These are phyloP conservation scores for Elaphurus davidianus DNA, from an alignment of 2,113 vertebrate species.

Conservation along the genomic window DNA sequence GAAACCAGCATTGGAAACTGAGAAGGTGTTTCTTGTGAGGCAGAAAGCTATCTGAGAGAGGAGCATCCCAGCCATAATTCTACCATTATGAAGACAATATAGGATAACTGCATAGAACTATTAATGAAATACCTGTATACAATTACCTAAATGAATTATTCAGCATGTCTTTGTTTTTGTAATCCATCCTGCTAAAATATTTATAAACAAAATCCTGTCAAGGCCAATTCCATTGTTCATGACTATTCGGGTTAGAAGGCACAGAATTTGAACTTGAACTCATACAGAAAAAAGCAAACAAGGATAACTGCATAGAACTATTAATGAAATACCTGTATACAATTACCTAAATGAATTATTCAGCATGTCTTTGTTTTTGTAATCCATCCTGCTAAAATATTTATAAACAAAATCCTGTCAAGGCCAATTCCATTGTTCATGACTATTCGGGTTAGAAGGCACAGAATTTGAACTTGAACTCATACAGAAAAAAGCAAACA, in stretches of 20 bases:
- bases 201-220: background rate
- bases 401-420: background rate
- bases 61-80: background rate
- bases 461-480: background rate
- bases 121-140: background rate
- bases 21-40: background rate
- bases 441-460: background rate
- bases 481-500: background rate
- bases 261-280: background rate
- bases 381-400: background rate
- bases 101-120: background rate
- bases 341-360: background rate
- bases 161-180: background rate
- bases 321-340: background rate
- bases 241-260: background rate
- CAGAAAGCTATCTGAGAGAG: background rate
- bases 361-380: background rate
- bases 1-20: background rate
- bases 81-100: background rate
- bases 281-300: background rate
- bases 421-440: background rate
- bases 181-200: background rate
- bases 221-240: background rate
- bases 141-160: background rate
- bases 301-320: background rate